These are phyloP conservation scores for Gastrophysa polygoni DNA, from an alignment of 2,888 invertebrate species.

Conservation along the genomic window DNA sequence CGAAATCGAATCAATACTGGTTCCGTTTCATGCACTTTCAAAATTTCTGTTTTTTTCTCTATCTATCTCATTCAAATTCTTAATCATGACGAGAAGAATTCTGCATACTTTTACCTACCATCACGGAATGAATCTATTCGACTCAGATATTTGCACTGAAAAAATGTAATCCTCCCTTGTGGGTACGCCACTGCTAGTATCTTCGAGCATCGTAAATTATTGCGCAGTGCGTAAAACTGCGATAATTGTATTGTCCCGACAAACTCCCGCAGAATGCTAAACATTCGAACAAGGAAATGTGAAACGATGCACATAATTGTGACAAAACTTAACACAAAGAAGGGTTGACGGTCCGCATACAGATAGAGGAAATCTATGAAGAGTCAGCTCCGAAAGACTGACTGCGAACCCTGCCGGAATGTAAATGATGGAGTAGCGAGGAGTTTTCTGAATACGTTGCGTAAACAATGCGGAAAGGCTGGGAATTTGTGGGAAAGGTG, in stretches of 20 bases:
- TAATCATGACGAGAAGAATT: too few species aligned
- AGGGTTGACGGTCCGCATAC: conserved; percentile 20
- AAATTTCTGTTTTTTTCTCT: too few species aligned
- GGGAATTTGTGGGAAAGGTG: conserved; percentile 1
- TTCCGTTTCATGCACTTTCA: too few species aligned
- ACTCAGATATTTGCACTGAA: too few species aligned
- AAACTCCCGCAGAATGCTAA: conserved; percentile 2
- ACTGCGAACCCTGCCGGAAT: conserved; percentile 17
- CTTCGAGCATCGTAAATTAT: background rate
- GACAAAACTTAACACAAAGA: conserved; percentile 21
- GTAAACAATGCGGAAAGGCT: conserved; percentile 8
- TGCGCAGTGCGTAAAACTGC: background rate
- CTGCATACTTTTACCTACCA: too few species aligned
- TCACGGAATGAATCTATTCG: too few species aligned
- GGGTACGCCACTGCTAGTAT: background rate
- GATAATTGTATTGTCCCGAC: conserved; percentile 1
- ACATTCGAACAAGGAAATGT: conserved; percentile 11
- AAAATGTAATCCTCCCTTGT: too few species aligned
- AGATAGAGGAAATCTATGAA: conserved; percentile 27
- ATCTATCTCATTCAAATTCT: too few species aligned
- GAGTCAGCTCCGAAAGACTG: conserved; percentile 20
- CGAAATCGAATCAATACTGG: too few species aligned
- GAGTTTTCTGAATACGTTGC: conserved; percentile 7
- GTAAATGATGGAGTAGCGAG: conserved; percentile 1
- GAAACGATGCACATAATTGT: conserved; percentile 25